Percentiles rank a stretch among this genome's conserved stretches.
phyloP scores from a whole-genome alignment of 2,888 invertebrate genomes.

The Deilephila porcellus region DNA sequence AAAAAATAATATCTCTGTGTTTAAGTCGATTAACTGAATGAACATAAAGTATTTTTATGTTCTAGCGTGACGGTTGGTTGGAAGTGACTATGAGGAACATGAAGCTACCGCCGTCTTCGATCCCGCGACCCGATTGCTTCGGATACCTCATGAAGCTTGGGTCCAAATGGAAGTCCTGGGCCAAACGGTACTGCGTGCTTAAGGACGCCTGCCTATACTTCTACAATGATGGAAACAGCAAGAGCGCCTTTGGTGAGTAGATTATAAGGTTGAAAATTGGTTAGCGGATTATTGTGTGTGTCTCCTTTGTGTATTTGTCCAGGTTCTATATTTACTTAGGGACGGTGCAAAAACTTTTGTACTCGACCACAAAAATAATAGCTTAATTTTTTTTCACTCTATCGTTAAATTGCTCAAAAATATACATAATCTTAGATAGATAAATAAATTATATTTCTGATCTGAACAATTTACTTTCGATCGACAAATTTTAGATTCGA shows the following conservation, averaged over 20 bases:
- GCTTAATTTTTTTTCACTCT: too few species aligned
- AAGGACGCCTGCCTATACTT: constrained; percentile 98
- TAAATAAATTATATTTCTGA: too few species aligned
- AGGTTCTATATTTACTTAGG: too few species aligned
- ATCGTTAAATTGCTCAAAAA: too few species aligned
- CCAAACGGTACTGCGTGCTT: constrained; percentile 95
- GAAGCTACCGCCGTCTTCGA: constrained; percentile 91
- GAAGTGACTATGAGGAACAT: constrained; percentile 91
- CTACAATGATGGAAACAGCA: constrained; percentile 94
- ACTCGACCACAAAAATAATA: too few species aligned
- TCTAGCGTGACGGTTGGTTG: constrained; percentile 79
- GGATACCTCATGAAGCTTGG: constrained; percentile 96
- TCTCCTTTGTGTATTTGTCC: too few species aligned
- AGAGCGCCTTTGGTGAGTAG: constrained; percentile 92
- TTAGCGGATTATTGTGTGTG: too few species aligned
- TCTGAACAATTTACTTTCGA: too few species aligned
- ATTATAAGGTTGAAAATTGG: neutral
- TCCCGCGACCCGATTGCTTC: constrained; percentile 94
- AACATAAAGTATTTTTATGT: constrained; percentile 24
- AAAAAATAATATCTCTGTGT: neutral
- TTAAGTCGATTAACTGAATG: neutral
- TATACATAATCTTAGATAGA: too few species aligned
- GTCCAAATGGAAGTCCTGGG: constrained; percentile 95
- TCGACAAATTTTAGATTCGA: too few species aligned
- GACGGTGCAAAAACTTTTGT: too few species aligned